Percentiles rank a stretch among this genome's conserved stretches.
These are phyloP conservation scores for Campylomormyrus tamandua DNA, from an alignment of 2,113 vertebrate genomes.

Conservation along the genomic window DNA sequence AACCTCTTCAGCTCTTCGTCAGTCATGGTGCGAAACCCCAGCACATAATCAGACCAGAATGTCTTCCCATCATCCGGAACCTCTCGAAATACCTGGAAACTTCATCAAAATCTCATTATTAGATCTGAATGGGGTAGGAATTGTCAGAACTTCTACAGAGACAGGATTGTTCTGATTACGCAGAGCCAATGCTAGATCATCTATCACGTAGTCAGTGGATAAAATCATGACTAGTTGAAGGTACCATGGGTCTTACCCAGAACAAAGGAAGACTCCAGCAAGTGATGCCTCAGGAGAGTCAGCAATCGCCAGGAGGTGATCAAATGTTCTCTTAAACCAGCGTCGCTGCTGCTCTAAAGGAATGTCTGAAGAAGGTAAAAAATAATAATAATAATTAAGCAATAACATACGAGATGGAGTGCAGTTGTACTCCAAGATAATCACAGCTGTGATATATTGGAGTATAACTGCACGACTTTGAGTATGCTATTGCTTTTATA, in stretches of 20 bases:
- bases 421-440: neutral
- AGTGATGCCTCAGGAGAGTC: conserved; percentile 63
- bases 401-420: neutral
- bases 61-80: conserved; percentile 59
- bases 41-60: conserved; percentile 77
- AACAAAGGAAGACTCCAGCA: conserved; percentile 73
- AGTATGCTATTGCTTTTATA: neutral
- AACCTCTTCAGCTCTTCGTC: conserved; percentile 72
- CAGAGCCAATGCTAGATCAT: neutral
- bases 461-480: neutral
- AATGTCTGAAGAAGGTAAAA: conserved; percentile 53
- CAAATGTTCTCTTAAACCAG: conserved; percentile 83
- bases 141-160: neutral
- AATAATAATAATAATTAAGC: neutral
- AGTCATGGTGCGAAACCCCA: conserved; percentile 77
- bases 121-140: neutral
- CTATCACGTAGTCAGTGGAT: neutral
- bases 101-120: conserved; percentile 33
- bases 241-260: conserved; percentile 66
- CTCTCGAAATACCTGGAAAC: conserved; percentile 78
- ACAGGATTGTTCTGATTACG: neutral
- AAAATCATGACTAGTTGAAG: neutral
- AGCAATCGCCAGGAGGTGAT: conserved; percentile 67
- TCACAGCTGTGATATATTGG: neutral
- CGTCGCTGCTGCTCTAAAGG: conserved; percentile 59